A percentile compares a stretch with the other conserved stretches of the same genome.
Evolutionary conservation across 2,797 vertebrate species (phyloP).

Genomic region (Sebastes steindachneri): DNA sequence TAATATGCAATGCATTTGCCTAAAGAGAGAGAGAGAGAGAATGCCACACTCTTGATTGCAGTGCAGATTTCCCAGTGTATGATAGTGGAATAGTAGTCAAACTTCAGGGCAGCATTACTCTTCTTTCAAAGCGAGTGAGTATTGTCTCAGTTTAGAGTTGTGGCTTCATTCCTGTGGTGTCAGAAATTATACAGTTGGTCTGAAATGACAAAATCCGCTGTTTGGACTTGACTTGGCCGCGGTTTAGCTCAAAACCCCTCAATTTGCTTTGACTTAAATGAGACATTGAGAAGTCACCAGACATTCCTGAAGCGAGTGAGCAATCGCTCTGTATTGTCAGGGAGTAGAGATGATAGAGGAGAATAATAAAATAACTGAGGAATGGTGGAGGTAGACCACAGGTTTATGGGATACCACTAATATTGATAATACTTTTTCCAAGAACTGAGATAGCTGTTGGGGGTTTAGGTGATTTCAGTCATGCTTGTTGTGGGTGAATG

Average conservation of each 20-base stretch:
- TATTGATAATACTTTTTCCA: slow-evolving; percentile 23
- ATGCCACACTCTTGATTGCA: slow-evolving; percentile 50
- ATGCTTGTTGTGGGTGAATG: slow-evolving; percentile 6
- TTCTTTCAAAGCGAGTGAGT: slow-evolving; percentile 28
- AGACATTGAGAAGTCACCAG: slow-evolving; percentile 74
- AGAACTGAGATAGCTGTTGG: slow-evolving; percentile 9
- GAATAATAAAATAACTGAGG: slow-evolving; percentile 30
- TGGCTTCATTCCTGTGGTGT: slow-evolving; percentile 82
- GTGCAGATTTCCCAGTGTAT: slow-evolving; percentile 9
- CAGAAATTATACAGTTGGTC: slow-evolving; percentile 76
- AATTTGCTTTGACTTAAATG: slow-evolving; percentile 79
- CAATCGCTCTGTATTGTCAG: slow-evolving; percentile 46
- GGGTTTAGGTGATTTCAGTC: slow-evolving; percentile 5
- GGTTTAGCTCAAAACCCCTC: slow-evolving; percentile 73
- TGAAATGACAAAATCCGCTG: slow-evolving; percentile 64
- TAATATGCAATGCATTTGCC: slow-evolving; percentile 64
- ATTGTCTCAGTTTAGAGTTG: slow-evolving; percentile 68
- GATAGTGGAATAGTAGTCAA: slow-evolving; percentile 48
- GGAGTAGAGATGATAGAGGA: slow-evolving; percentile 25
- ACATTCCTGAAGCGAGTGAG: slow-evolving; percentile 75
- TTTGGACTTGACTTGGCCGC: slow-evolving; percentile 73
- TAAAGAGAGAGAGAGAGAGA: slow-evolving; percentile 36
- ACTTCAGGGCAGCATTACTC: slow-evolving; percentile 18
- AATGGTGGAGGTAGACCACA: slow-evolving; percentile 13
- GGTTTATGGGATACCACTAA: slow-evolving; percentile 30